Conservation (phyloP, 30 jellyfish, hydroid and myxozoan species). For the Cassiopea andromeda region DNA sequence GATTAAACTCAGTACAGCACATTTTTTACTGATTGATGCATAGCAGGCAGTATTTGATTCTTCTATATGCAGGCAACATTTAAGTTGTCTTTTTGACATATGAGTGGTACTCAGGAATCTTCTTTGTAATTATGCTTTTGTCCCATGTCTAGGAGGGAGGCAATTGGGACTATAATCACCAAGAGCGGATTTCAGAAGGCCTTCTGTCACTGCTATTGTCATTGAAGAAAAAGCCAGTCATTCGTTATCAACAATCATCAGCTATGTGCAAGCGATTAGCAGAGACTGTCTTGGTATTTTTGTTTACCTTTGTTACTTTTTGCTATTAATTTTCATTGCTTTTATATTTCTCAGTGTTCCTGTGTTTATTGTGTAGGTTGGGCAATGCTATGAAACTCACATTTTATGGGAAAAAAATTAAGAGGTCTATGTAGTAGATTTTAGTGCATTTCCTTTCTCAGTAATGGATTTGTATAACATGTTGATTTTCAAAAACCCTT, state of each 20-base stretch:
- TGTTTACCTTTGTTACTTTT: not conserved
- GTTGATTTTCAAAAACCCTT: too few relatives aligned
- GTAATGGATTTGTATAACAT: too few relatives aligned
- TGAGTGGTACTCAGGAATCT: too few relatives aligned
- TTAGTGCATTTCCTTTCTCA: too few relatives aligned
- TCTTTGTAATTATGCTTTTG: too few relatives aligned
- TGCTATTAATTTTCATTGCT: not conserved
- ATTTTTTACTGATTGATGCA: too few relatives aligned
- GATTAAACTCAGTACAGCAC: too few relatives aligned
- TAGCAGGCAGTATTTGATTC: too few relatives aligned
- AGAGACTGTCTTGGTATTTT: slow-evolving; percentile 85
- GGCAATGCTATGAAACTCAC: not conserved
- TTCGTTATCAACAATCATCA: slow-evolving; percentile 92
- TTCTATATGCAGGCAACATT: too few relatives aligned
- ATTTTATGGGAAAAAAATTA: not conserved
- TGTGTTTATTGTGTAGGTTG: not conserved
- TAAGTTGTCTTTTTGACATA: too few relatives aligned
- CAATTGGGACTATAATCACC: slow-evolving; percentile 87
- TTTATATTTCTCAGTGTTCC: not conserved
- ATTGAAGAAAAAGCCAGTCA: slow-evolving; percentile 86
- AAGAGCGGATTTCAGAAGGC: slow-evolving; percentile 94
- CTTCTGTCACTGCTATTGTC: slow-evolving; percentile 82
- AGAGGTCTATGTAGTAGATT: too few relatives aligned
- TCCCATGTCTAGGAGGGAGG: slow-evolving; percentile 64
- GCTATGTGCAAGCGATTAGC: slow-evolving; percentile 97